Conservation (phyloP, 2,888 invertebrate species). For the Orthonychiurus folsomi region DNA sequence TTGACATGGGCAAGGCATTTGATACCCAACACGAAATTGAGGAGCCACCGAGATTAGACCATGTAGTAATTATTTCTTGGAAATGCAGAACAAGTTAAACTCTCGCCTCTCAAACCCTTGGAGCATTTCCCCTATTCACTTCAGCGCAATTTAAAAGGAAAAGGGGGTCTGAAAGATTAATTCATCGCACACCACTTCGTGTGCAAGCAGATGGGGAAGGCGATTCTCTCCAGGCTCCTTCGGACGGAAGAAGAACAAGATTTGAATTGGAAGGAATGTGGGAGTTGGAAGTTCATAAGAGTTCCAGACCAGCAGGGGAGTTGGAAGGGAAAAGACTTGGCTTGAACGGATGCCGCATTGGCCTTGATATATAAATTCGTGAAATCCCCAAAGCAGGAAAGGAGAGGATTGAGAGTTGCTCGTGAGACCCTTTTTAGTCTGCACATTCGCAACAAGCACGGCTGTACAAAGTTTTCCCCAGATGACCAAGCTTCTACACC, state of each 20-base stretch:
- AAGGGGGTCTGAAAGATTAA: too few relatives aligned
- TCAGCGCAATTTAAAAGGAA: too few relatives aligned
- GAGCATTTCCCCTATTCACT: too few relatives aligned
- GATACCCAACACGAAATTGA: too few relatives aligned
- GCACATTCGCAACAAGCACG: background rate
- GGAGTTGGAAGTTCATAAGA: background rate
- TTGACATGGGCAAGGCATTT: too few relatives aligned
- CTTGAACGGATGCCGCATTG: constrained; percentile 28
- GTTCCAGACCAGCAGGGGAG: background rate
- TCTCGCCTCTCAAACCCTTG: too few relatives aligned
- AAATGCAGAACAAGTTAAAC: too few relatives aligned
- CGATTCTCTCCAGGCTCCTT: too few relatives aligned
- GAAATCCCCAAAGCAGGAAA: constrained; percentile 28
- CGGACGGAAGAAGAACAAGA: background rate
- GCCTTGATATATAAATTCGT: constrained; percentile 26
- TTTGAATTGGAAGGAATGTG: background rate
- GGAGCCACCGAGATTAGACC: too few relatives aligned
- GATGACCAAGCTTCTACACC: background rate
- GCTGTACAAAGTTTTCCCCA: background rate
- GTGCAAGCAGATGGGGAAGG: too few relatives aligned
- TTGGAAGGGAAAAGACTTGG: background rate
- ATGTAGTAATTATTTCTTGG: too few relatives aligned
- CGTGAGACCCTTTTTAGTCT: background rate
- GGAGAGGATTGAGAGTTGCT: constrained; percentile 8
- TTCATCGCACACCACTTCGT: too few relatives aligned